phyloP scores from a whole-genome alignment of 1,140 invertebrate genomes.

The Maconellicoccus hirsutus region DNA sequence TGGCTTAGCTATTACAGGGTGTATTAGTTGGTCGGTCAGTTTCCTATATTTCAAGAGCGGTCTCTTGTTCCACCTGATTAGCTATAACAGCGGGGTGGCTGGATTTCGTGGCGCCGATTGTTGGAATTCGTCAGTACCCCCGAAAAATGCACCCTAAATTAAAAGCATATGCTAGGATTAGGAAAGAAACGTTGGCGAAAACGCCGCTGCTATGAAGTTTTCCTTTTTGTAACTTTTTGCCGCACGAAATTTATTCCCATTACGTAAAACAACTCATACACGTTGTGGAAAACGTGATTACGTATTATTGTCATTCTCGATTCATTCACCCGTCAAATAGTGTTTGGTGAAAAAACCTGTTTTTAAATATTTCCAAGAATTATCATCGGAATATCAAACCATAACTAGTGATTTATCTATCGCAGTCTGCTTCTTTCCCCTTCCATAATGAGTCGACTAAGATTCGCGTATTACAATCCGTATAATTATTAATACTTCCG shows the following conservation, averaged over 20 bases:
- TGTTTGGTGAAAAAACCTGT: neutral
- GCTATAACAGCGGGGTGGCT: constrained; percentile 1
- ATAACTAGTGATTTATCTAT: constrained; percentile 1
- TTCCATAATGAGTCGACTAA: neutral
- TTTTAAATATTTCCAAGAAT: neutral
- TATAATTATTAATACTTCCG: neutral
- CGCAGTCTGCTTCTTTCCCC: neutral
- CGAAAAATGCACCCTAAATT: neutral
- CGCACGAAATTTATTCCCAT: neutral
- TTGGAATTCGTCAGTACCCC: constrained; percentile 1
- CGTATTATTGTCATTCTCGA: neutral
- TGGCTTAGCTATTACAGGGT: neutral
- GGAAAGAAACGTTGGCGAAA: constrained; percentile 1
- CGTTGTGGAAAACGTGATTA: neutral
- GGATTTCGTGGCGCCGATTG: constrained; percentile 6
- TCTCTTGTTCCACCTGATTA: constrained; percentile 7
- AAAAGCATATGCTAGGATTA: constrained; percentile 2
- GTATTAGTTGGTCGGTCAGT: constrained; percentile 2
- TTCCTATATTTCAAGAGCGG: neutral
- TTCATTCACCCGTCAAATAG: neutral
- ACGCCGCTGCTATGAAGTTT: no score
- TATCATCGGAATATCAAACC: neutral
- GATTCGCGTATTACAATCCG: neutral
- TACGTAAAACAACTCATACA: neutral
- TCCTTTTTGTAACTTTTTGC: neutral